phyloP scores from a whole-genome alignment of 2,113 vertebrate genomes.

The Lynx canadensis region DNA sequence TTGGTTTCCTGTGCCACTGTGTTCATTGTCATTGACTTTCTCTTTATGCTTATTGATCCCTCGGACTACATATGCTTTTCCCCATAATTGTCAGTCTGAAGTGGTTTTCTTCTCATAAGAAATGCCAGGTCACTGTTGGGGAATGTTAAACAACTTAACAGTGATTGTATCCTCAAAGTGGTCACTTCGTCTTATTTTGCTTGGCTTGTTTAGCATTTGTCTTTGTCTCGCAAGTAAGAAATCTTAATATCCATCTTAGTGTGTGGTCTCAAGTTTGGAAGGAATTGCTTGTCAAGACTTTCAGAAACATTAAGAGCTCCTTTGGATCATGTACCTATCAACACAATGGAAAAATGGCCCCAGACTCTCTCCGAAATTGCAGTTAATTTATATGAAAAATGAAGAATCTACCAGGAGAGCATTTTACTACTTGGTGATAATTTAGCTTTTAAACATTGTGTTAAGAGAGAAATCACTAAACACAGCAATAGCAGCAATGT shows the following conservation, averaged over 20 bases:
- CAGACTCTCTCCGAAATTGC: background rate
- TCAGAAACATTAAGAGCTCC: background rate
- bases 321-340: background rate
- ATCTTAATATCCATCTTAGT: constrained; percentile 20
- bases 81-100: background rate
- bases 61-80: background rate
- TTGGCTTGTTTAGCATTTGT: constrained; percentile 30
- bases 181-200: constrained; percentile 28
- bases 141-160: background rate
- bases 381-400: background rate
- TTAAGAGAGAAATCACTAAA: constrained; percentile 21
- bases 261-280: constrained; percentile 65
- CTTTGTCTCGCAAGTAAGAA: constrained; percentile 30
- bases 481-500: background rate
- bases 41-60: background rate
- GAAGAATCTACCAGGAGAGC: background rate
- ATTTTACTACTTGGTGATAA: background rate
- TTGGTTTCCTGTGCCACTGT: background rate
- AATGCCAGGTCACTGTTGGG: background rate
- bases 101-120: constrained; percentile 32
- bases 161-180: background rate
- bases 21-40: background rate
- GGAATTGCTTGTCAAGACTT: constrained; percentile 13
- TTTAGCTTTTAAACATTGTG: constrained; percentile 26
- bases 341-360: constrained; percentile 14